Evolutionary conservation across 2,113 vertebrate genomes (phyloP), one percentile per base, ranked within the genome.

Genomic region (Platysternon megacephalum): DNA sequence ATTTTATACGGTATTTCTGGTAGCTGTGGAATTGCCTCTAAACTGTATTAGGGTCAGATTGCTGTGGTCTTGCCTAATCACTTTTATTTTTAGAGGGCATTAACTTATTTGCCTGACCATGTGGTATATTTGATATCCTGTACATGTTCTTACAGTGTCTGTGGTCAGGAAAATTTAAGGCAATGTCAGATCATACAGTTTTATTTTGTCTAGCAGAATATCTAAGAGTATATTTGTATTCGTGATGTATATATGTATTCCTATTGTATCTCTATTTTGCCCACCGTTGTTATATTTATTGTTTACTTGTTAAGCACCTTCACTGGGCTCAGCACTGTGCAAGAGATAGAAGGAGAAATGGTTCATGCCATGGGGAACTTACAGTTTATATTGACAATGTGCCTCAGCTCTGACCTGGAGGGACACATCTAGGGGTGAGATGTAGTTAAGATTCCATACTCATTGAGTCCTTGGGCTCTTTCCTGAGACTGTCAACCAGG

Each of bases 21-120:
- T 94, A 95, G 53, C n/a, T 90, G 74, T 93, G 91, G 90, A 92
- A 88, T 96, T 95, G 86, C 0, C 1, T 48, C 85, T 87, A 6
- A 89, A 42, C 93, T 96, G 46, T 92, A 28, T 88, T 92, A 91
- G 13, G 97, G 46, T 96, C 87, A 96, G 95, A 95, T 92, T 83
- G 79, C 53, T 95, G 84, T 97, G 89, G 92, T 95, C 94, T 96
- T 92, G 93, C 79, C 92, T 95, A 93, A 97, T 96, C 85, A 55
- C 82, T 95, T 95, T 89, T 96, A 95, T 96, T 96, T 96, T 95
- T 91, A 76, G 49, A 83, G 87, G 94, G 46, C 56, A 76, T 97
- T 97, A 76, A 76, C 21, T 76, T 76, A 44, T 76, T 76, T 76
- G 39, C 39, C 72, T 76, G 42, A 44, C 91, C 92, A 91, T 11